Base-by-base conservation (phyloP, 2,113 vertebrate species). In the Eubucco bourcierii region DNA sequence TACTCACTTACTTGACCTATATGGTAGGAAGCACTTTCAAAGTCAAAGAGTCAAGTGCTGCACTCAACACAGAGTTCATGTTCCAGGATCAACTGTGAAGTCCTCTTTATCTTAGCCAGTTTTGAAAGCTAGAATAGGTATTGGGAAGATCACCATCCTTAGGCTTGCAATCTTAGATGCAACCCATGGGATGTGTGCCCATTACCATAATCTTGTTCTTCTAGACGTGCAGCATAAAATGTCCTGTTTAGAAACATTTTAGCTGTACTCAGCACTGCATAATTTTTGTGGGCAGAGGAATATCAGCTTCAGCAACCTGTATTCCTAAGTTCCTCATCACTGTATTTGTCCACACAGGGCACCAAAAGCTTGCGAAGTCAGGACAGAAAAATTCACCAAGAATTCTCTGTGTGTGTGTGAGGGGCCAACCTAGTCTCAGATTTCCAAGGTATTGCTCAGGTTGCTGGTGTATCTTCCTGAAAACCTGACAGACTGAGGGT, bases 121-220 rank as follows among this genome's bases (percentile, higher is more conserved):
- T 80, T 27, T 27, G 33, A 72, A 71, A 58, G 33, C 47, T 37
- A 27, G 33, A 23, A 33, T 4, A 67, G 24, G 5, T 34, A 9
- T 6, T 34, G n/a, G 31, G 28, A 52, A 81, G n/a, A 46, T 39
- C 29, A 21, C 7, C 6, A 12, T 44, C 31, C 33, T 67, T 13
- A 28, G 39, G 19, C 7, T 71, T 75, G 44, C 27, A 47, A 37
- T 29, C 29, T 70, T 6, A 47, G 39, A 33, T 50, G 29, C 12
- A 18, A 60, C 12, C 37, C 60, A 13, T 0, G 1, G 2, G 2
- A 29, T 3, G 55, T 10, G 27, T 27, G 9, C 7, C 20, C 9
- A 4, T 66, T 25, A 25, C 2, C 0, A 15, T 16, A 14, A 25
- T 80, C 74, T 20, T 66, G 6, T 72, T 72, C 65, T 56, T 28